A percentile compares a stretch with the other conserved stretches of the same genome.
Conservation (phyloP, 2,888 invertebrate species). For the Yponomeuta plumbellus region DNA sequence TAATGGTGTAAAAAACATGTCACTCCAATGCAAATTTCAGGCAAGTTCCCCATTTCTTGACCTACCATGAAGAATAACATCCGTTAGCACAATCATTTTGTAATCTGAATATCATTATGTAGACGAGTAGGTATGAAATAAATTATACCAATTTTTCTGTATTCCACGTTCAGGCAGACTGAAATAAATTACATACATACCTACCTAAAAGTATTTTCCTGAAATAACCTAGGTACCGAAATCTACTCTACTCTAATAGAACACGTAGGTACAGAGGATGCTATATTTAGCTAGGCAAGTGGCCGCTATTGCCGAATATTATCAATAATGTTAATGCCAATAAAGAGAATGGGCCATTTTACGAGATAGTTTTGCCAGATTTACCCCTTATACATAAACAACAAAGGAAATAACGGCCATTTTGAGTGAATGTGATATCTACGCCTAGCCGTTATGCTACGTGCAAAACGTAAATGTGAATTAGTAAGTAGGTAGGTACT, state of each 20-base stretch:
- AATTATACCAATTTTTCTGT: not conserved
- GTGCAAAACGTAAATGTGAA: constrained; percentile 50
- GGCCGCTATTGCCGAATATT: constrained; percentile 67
- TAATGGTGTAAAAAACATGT: too few relatives aligned
- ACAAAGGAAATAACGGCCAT: constrained; percentile 69
- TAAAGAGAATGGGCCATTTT: constrained; percentile 36
- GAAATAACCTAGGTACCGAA: constrained; percentile 25
- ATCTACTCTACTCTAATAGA: constrained; percentile 45
- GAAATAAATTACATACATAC: not conserved
- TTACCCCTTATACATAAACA: constrained; percentile 48
- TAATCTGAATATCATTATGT: not conserved
- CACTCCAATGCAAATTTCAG: too few relatives aligned
- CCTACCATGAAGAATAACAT: not conserved
- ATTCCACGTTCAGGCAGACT: too few relatives aligned
- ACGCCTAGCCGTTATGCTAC: constrained; percentile 58
- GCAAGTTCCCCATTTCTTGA: not conserved
- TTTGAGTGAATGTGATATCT: constrained; percentile 44
- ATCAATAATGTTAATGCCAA: constrained; percentile 49
- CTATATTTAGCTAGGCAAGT: constrained; percentile 30
- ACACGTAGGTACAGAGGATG: constrained; percentile 30
- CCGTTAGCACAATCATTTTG: not conserved
- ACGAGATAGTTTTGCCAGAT: constrained; percentile 68
- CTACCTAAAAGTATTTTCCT: not conserved
- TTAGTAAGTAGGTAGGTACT: constrained; percentile 37
- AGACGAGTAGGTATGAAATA: not conserved